Base-by-base conservation (phyloP, 2,113 vertebrate genomes). In the Melanerpes aurifrons region DNA sequence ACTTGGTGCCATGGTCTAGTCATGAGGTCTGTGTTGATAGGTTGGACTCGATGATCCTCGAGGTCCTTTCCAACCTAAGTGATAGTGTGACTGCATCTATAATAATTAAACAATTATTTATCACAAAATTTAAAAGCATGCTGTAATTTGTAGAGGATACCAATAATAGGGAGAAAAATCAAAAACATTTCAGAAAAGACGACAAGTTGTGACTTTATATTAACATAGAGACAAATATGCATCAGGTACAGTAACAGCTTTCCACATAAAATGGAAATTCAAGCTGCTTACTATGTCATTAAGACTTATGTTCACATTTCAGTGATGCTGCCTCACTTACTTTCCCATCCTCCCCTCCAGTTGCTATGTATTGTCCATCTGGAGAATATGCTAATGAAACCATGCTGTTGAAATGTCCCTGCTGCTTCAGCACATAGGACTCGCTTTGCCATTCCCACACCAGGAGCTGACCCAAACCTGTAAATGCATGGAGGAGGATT, bases 361-460 rank as follows among this genome's bases (percentile, higher is more conserved):
- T 99, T 2, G 74, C 99, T 2, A 99, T 96, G 95, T 99, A 98
- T 77, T 99, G 99, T 18, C 99, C 99, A 14, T 99, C 99, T 1
- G 99, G 99, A 2, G 99, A 99, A 93, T 99, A 99, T 0, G 98
- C 98, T 96, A 99, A 95, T 0, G 98, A 94, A 10, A 98, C 98
- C 99, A 99, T 99, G 97, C 98, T 99, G 97, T 99, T 99, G 96
- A 99, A 99, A 94, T 99, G 99, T 5, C 99, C 99, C 93, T 99
- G 99, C 95, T 99, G 99, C 96, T 99, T 99, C 89, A 99, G 98
- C 81, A 99, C 98, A 0, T 99, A 99, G 26, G 99, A 99, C 85
- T 99, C 99, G 0, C 99, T 99, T 97, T 99, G 99, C 99, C 99
- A 99, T 81, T 99, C 99, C 99, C 99, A 99, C 66, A 99, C 99